phyloP scores from a whole-genome alignment of 1,140 invertebrate species.

The Sarcophaga peregrina region DNA sequence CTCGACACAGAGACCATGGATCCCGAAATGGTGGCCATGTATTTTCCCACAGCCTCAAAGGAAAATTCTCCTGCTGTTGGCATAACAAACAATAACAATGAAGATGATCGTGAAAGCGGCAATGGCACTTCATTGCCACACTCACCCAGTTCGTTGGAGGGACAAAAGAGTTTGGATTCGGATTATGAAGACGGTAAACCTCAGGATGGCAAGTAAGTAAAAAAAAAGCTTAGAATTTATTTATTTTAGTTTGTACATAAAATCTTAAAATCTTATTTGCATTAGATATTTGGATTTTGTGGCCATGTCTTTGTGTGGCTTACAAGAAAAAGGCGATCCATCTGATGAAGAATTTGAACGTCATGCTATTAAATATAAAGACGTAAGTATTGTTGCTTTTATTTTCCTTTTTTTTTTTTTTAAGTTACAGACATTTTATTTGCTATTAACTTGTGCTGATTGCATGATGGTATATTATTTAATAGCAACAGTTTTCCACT shows the following conservation, averaged over 20 bases:
- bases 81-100: slow-evolving; percentile 65
- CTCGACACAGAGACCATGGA: slow-evolving; percentile 88
- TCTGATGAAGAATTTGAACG: slow-evolving; percentile 78
- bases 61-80: slow-evolving; percentile 34
- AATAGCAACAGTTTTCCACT: neutral
- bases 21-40: slow-evolving; percentile 88
- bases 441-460: neutral
- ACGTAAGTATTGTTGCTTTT: slow-evolving; percentile 56
- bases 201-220: slow-evolving; percentile 70
- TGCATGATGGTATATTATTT: slow-evolving; percentile 17
- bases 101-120: slow-evolving; percentile 95
- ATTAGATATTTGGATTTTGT: slow-evolving; percentile 72
- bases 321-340: slow-evolving; percentile 72
- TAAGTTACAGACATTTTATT: slow-evolving; percentile 17
- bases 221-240: neutral
- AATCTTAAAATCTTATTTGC: neutral
- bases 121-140: slow-evolving; percentile 93
- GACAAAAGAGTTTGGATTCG: slow-evolving; percentile 80
- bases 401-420: neutral
- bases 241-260: neutral
- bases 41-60: slow-evolving; percentile 74
- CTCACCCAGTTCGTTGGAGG: slow-evolving; percentile 87
- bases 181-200: slow-evolving; percentile 82
- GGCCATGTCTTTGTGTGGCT: slow-evolving; percentile 85
- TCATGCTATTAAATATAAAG: slow-evolving; percentile 72